These are phyloP conservation scores for Anabacerthia variegaticeps DNA, from an alignment of 2,797 vertebrate genomes.

Conservation along the genomic window DNA sequence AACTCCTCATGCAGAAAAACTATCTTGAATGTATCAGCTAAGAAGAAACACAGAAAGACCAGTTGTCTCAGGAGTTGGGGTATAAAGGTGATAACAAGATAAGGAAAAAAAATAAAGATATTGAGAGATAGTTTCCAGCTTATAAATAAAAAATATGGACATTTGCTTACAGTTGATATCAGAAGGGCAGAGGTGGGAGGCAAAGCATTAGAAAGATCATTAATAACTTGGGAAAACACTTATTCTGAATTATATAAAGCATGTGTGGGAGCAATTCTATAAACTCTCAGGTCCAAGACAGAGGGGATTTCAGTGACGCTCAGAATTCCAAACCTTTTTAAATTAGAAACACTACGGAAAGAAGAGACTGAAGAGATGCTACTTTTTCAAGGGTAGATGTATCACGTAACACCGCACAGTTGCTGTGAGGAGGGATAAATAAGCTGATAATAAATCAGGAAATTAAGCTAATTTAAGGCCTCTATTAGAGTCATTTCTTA, in stretches of 20 bases:
- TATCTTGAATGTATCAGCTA: background rate
- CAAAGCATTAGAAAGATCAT: background rate
- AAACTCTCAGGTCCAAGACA: background rate
- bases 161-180: background rate
- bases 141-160: background rate
- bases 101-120: background rate
- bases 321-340: background rate
- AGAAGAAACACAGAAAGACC: background rate
- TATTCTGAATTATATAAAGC: background rate
- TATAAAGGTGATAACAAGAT: background rate
- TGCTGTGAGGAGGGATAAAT: background rate
- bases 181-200: background rate
- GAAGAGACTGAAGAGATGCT: background rate
- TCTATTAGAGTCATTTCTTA: background rate
- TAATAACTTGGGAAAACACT: background rate
- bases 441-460: background rate
- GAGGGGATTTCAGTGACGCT: background rate
- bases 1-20: background rate
- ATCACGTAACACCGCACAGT: background rate
- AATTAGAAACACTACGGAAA: background rate
- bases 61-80: background rate
- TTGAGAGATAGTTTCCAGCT: background rate
- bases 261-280: background rate
- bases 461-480: background rate
- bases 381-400: background rate